Base-by-base conservation (phyloP, 2,888 invertebrate species). In the Drosophila multiciliata region DNA sequence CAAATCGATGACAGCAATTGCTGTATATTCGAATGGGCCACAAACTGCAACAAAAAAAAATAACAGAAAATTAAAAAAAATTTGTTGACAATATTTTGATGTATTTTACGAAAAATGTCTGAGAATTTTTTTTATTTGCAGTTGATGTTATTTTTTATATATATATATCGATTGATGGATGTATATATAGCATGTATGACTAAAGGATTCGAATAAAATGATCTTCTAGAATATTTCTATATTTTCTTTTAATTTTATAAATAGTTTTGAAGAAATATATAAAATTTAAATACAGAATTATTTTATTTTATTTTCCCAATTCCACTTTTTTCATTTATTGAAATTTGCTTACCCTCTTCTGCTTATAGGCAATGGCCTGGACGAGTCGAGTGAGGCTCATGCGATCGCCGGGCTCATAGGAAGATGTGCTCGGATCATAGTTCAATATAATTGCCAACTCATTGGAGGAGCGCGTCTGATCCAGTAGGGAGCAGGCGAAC, bases 1-100 rank as follows among this genome's bases (percentile, higher is more conserved):
- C 99, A 99, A 83, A 99, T 95, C 0, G 98, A 95, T 0, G 98
- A 97, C 40, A 98, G 93, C 7, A 98, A 94, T 92, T 99, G 98
- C 92, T 99, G 98, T 83, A 98, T 97, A 93, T 98, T 98, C 3
- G 98, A 97, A 93, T 99, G 98, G n/a, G 98, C 96, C 61, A 98
- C 98, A 92, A 98, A 98, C 97, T 97, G 93, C 58, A 75, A 55
- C 7, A 45, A 42, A 45, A 45, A 23, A 7, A 26, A 35, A 32
- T 53, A n/a, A 69, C 33, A 3, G 20, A 32, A 32, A 33, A 17
- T 36, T 8, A 40, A 15, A n/a, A 40, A 20, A 9, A 7, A 8
- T n/a, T 9, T 36, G 5, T 15, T 38, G 1, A 20, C 7, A 1
- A 3, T 4, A 15, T 3, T 53, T 23, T 29, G 17, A 0, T 4